Evolutionary conservation across 2,113 vertebrate genomes (phyloP).

Genomic region (Syngnathoides biaculeatus): DNA sequence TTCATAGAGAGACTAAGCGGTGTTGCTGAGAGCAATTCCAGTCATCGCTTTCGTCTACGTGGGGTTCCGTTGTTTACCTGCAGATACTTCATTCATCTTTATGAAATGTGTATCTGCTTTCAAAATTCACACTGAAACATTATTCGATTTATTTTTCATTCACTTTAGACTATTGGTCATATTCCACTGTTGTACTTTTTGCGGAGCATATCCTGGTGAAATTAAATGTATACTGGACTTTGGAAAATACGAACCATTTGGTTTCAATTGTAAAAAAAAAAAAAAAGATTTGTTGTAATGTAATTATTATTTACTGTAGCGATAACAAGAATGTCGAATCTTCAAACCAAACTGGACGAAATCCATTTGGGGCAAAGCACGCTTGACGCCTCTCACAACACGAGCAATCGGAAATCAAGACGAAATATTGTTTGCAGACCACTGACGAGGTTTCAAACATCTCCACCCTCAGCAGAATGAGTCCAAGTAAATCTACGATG

Average conservation of each 20-base stretch:
- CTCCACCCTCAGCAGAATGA: neutral
- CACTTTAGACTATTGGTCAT: neutral
- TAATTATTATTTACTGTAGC: neutral
- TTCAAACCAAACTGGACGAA: neutral
- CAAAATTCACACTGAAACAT: neutral
- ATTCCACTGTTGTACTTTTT: neutral
- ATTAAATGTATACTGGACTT: neutral
- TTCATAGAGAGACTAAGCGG: neutral
- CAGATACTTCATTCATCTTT: neutral
- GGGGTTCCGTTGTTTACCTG: neutral
- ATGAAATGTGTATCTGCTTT: neutral
- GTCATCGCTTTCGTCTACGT: neutral
- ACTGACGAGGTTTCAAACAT: neutral
- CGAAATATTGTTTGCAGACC: neutral
- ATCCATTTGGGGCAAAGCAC: neutral
- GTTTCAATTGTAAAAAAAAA: neutral
- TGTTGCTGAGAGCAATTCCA: neutral
- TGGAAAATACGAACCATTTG: neutral
- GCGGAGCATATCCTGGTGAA: neutral
- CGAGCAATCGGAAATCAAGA: neutral
- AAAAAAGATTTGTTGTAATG: neutral
- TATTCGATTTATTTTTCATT: neutral
- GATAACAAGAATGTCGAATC: neutral
- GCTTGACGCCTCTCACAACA: neutral
- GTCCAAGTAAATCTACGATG: conserved; percentile 1